Evolutionary conservation across 2,113 vertebrate species (phyloP).

Genomic region (Nothocercus nigrocapillus): DNA sequence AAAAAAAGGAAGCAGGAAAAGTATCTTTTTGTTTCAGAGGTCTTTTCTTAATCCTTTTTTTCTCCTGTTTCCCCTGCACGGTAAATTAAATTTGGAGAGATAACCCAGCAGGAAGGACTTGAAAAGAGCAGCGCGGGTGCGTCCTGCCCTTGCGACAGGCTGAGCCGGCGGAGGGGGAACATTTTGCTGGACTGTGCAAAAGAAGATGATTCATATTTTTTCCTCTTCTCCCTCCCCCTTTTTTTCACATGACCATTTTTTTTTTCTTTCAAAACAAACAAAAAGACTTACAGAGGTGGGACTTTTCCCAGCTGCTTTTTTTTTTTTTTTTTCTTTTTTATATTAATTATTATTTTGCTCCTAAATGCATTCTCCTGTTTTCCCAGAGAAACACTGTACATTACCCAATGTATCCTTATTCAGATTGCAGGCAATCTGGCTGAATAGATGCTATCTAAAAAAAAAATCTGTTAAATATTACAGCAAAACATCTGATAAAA

Average conservation of each 20-base stretch:
- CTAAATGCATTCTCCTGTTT: neutral
- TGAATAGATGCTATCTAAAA: neutral
- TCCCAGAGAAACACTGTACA: neutral
- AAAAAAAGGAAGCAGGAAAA: conserved; percentile 2
- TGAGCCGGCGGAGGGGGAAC: neutral
- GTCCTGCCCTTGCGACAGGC: neutral
- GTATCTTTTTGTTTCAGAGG: neutral
- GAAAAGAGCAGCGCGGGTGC: conserved; percentile 34
- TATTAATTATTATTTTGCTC: neutral
- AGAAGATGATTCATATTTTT: conserved; percentile 1
- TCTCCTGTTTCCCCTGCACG: neutral
- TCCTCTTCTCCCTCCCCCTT: neutral
- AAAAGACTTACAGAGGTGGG: neutral
- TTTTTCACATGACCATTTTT: neutral
- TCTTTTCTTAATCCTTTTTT: neutral
- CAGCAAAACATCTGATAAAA: neutral
- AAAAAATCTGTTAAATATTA: neutral
- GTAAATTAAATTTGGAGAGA: conserved; percentile 27
- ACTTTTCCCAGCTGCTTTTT: neutral
- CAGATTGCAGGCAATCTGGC: neutral
- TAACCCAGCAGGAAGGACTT: conserved; percentile 43
- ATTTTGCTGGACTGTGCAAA: neutral
- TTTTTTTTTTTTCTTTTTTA: neutral
- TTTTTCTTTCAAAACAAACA: conserved; percentile 31
- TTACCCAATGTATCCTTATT: neutral